Conservation (phyloP, 2,113 vertebrate species). For the Muntiacus reevesi region DNA sequence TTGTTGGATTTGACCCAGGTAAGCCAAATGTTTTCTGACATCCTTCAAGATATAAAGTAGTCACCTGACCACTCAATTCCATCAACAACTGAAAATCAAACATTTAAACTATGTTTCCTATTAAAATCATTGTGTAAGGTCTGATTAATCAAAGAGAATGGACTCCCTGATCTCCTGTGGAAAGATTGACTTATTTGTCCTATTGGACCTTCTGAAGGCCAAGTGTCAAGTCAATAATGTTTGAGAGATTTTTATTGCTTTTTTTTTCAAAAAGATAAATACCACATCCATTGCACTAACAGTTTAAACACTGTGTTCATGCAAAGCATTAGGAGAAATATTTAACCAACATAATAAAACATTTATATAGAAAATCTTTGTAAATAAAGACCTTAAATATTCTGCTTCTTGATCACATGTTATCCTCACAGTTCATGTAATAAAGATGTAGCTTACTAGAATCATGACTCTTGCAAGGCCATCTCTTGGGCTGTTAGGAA, state of each 20-base stretch:
- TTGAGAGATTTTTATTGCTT: neutral
- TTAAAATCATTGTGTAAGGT: neutral
- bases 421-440: neutral
- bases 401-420: neutral
- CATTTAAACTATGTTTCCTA: neutral
- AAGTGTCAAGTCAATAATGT: neutral
- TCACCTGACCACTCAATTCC: neutral
- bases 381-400: neutral
- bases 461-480: neutral
- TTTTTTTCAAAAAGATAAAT: neutral
- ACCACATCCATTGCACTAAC: neutral
- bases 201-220: neutral
- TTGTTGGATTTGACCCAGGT: neutral
- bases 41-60: neutral
- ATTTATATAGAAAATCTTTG: neutral
- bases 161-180: neutral
- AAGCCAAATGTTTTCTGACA: neutral
- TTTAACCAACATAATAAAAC: neutral
- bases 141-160: neutral
- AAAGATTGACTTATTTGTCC: neutral
- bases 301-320: neutral
- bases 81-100: neutral
- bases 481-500: neutral
- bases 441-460: neutral
- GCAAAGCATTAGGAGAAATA: neutral